phyloP scores from a whole-genome alignment of 1,140 invertebrate genomes.

The Anoplophora glabripennis region DNA sequence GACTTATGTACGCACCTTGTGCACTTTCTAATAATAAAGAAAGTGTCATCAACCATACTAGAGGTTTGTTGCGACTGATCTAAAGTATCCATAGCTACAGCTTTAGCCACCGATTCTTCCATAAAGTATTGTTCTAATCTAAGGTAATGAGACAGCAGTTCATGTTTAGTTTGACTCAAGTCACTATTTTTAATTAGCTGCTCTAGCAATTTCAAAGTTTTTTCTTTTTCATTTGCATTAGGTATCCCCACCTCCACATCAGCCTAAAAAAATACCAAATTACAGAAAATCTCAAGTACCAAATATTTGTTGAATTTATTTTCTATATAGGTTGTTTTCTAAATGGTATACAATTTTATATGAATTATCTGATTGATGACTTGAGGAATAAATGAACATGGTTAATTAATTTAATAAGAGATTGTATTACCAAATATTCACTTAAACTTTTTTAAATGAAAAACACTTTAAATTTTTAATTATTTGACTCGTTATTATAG shows the following conservation, averaged over 20 bases:
- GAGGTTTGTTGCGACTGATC: slow-evolving; percentile 71
- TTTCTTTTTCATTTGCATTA: slow-evolving; percentile 55
- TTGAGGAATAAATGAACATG: neutral
- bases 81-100: slow-evolving; percentile 80
- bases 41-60: slow-evolving; percentile 95
- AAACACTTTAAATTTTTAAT: no score
- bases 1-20: slow-evolving; percentile 68
- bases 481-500: no score
- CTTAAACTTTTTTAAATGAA: no score
- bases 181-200: slow-evolving; percentile 72
- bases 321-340: no score
- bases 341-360: no score
- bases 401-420: no score
- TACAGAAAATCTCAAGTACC: no score
- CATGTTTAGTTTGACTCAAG: slow-evolving; percentile 81
- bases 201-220: slow-evolving; percentile 62
- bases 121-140: slow-evolving; percentile 93
- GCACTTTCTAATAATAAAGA: slow-evolving; percentile 96
- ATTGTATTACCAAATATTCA: no score
- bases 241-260: slow-evolving; percentile 66
- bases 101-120: slow-evolving; percentile 93
- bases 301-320: no score
- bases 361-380: no score
- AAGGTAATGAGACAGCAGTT: slow-evolving; percentile 87
- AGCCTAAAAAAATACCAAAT: slow-evolving; percentile 52